Evolutionary conservation across 2,888 invertebrate genomes (phyloP), one percentile per base, ranked within the genome.

Genomic region (Latrodectus elegans): DNA sequence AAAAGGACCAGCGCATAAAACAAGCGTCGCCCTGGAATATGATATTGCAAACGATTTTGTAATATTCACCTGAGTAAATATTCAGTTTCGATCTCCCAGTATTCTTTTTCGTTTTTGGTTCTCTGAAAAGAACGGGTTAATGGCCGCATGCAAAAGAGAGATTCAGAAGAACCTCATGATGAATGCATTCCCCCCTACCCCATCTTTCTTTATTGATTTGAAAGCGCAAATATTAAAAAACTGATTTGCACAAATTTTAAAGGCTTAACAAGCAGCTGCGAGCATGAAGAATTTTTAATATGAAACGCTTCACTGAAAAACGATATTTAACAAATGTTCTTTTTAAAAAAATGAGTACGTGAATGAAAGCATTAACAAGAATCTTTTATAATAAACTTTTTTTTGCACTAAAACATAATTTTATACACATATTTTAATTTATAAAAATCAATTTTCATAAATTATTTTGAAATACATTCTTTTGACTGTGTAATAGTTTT

Each of bases 61-160:
- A 22, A 82, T 51, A 53, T 26, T 60, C 75, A 75, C 75, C 82
- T 82, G 82, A 49, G 51, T 60, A 82, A 82, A 82, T 82, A 82
- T 75, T 51, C 38, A 75, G 60, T 72, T 65, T 68, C 22, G 67
- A 22, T 17, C 67, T 68, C 17, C 38, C 38, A 38, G 38, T 38
- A 52, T 38, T 10, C 76, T 52, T 49, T 70, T 68, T 64, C 52
- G 51, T 67, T 22, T 81, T 74, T 52, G 64, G 53, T 81, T 74
- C 73, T 65, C 9, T 17, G 70, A 38, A 75, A 81, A 78, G 65
- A 80, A 82, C 49, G 82, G 82, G 74, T 82, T 82, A 70, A 82
- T 53, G 74, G 53, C 75, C 75, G 55, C 8, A 72, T 64, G 71
- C 78, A 78, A 78, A 74, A 55, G 17, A 26, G 53, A 52, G 17